phyloP scores from a whole-genome alignment of 2,113 vertebrate genomes.

The Periophthalmodon schlosseri region DNA sequence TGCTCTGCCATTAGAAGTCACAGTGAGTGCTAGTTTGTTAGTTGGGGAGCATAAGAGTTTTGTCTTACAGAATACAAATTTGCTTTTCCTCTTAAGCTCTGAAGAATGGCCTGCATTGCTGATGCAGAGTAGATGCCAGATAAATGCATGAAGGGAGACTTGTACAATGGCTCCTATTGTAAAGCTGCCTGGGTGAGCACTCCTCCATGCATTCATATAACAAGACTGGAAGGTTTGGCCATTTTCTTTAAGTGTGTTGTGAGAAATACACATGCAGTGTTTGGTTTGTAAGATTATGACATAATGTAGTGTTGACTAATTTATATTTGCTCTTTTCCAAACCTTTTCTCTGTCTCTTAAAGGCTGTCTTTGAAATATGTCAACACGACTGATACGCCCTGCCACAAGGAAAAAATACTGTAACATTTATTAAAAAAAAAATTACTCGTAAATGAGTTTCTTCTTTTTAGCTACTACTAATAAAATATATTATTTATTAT shows the following conservation, averaged over 20 bases:
- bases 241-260: constrained; percentile 49
- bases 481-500: constrained; percentile 69
- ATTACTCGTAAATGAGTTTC: neutral
- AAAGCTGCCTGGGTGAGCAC: constrained; percentile 45
- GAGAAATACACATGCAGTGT: constrained; percentile 49
- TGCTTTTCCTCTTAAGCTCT: constrained; percentile 53
- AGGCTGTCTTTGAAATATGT: constrained; percentile 15
- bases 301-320: constrained; percentile 50
- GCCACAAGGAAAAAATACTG: constrained; percentile 59
- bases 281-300: constrained; percentile 36
- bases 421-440: constrained; percentile 28
- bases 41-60: constrained; percentile 57
- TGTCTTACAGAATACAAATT: constrained; percentile 66
- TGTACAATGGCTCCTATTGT: constrained; percentile 67
- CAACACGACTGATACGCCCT: constrained; percentile 46
- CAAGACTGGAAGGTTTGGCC: constrained; percentile 52
- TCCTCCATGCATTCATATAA: constrained; percentile 59
- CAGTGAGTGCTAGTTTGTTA: constrained; percentile 63
- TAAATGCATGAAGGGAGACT: constrained; percentile 63
- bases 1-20: constrained; percentile 47
- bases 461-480: constrained; percentile 23
- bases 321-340: constrained; percentile 60
- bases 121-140: constrained; percentile 62
- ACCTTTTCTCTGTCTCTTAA: constrained; percentile 43
- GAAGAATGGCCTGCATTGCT: constrained; percentile 60